Percentiles rank a stretch among this genome's conserved stretches.
phyloP scores from a whole-genome alignment of 2,113 vertebrate species.

The Mesembrinibis cayennensis region DNA sequence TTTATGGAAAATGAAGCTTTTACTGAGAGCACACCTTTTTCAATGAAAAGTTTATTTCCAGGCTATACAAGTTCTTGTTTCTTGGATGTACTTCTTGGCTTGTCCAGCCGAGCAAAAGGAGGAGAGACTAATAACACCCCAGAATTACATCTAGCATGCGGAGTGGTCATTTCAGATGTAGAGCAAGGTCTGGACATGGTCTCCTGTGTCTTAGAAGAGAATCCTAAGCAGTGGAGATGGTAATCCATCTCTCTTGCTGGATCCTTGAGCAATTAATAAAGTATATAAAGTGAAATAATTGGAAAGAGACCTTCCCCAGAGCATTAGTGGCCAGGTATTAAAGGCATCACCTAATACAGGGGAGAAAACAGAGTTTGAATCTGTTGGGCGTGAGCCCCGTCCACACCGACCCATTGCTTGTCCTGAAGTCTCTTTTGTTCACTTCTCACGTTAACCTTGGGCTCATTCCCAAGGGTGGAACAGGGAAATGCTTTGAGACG shows the following conservation, averaged over 20 bases:
- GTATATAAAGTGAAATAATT: neutral
- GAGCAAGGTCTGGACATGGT: neutral
- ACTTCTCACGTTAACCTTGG: neutral
- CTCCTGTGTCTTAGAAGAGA: neutral
- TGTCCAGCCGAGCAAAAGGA: neutral
- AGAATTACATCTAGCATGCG: neutral
- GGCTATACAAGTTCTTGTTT: neutral
- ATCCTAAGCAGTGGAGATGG: neutral
- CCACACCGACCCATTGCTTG: neutral
- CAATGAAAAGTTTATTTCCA: neutral
- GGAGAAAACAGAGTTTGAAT: neutral
- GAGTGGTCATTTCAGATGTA: neutral
- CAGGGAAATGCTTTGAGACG: neutral
- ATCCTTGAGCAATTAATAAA: neutral
- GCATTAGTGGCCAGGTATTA: neutral
- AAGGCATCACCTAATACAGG: accelerated
- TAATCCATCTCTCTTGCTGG: neutral
- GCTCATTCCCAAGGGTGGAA: neutral
- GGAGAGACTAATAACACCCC: neutral
- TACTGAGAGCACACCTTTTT: neutral
- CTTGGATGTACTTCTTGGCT: neutral
- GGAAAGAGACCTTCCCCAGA: neutral
- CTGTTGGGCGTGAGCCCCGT: neutral
- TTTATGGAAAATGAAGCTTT: neutral
- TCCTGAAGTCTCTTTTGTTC: neutral